phyloP scores from a whole-genome alignment of 1,140 invertebrate genomes.

The Atta texana region DNA sequence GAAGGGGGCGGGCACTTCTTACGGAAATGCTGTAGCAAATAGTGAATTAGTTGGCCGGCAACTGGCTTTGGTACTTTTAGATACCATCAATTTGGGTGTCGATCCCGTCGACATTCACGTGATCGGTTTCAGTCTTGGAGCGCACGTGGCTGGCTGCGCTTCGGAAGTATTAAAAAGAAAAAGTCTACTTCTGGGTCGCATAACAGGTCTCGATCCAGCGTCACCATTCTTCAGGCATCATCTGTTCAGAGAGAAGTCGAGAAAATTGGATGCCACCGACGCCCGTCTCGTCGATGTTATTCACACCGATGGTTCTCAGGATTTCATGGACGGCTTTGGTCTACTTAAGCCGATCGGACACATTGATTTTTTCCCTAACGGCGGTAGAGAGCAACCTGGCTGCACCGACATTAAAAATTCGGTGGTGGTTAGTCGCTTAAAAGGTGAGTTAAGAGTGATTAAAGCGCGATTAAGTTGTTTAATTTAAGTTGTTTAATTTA shows the following conservation, averaged over 20 bases:
- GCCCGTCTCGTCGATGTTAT: constrained; percentile 95
- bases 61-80: constrained; percentile 85
- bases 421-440: constrained; percentile 86
- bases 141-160: constrained; percentile 91
- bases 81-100: constrained; percentile 84
- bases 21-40: constrained; percentile 88
- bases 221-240: constrained; percentile 89
- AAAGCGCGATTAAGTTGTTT: background rate
- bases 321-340: constrained; percentile 91
- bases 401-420: constrained; percentile 87
- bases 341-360: constrained; percentile 88
- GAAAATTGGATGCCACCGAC: constrained; percentile 91
- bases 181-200: constrained; percentile 88
- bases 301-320: constrained; percentile 91
- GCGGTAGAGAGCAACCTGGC: constrained; percentile 90
- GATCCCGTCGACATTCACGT: constrained; percentile 88
- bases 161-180: constrained; percentile 88
- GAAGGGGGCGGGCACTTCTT: constrained; percentile 86
- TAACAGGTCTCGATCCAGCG: constrained; percentile 92
- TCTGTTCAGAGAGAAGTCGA: constrained; percentile 83
- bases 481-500: background rate
- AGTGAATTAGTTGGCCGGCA: constrained; percentile 89
- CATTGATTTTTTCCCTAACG: constrained; percentile 92
- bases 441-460: constrained; percentile 74
- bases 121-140: constrained; percentile 92